Base-by-base conservation (phyloP, 2,797 vertebrate species). In the Arremon brunneinucha region DNA sequence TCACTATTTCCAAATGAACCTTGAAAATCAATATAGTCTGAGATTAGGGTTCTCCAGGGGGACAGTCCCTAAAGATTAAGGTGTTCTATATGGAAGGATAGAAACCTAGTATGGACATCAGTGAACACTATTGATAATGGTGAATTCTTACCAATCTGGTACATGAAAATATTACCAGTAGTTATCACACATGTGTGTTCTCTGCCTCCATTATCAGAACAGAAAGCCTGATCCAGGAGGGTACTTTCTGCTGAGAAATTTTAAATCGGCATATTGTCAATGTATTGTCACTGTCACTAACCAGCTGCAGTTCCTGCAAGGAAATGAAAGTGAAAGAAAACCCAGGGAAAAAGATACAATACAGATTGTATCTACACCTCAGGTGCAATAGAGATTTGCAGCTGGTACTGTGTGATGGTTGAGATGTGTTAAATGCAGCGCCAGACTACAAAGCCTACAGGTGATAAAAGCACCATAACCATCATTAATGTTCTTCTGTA, bases 391-490 rank as follows among this genome's bases (percentile, higher is more conserved):
- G 7, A 63, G 57, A 43, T 55, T 75, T 35, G 62, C 63, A 90
- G 83, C 14, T 71, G 43, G 20, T 67, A 47, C 20, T 56, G 28
- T 32, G 68, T 75, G 74, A 41, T 44, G 57, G 56, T 47, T n/a
- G 44, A 80, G 35, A 18, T 14, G 32, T 83, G 53, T 69, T 88
- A 46, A 81, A 81, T 12, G 9, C 49, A 72, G 53, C 16, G 39
- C 44, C 57, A 83, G 49, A 35, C 0, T 55, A 57, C 69, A 70
- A 52, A 74, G 68, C 57, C 53, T 50, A n/a, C 35, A 68, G 26
- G 49, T 60, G 56, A 77, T 67, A 35, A 1, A 67, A 80, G 27
- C 0, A 0, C 43, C 4, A 2, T 26, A 49, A 62, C 34, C 11
- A 11, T 72, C 44, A 44, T 35, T 55, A 16, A 60, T 52, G 41